Evolutionary conservation across 2,113 vertebrate species (phyloP).

Genomic region (Ploceus nigricollis): DNA sequence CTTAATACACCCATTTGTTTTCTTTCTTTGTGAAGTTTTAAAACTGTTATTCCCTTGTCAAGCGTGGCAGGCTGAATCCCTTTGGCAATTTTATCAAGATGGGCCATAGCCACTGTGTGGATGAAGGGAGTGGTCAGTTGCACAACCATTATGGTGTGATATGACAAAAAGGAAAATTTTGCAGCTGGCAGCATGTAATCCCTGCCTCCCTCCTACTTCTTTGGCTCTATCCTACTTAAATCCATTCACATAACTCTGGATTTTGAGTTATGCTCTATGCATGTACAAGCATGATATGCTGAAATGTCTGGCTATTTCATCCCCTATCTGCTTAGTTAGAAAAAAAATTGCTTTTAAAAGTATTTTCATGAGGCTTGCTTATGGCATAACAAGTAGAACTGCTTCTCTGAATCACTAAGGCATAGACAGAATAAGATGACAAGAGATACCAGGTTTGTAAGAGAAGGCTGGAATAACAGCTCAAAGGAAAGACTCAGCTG

Average conservation of each 20-base stretch:
- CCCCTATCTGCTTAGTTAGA: not conserved
- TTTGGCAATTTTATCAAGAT: conserved; percentile 11
- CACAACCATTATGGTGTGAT: not conserved
- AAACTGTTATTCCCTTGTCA: conserved; percentile 15
- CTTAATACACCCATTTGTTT: conserved; percentile 31
- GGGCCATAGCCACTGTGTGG: not conserved
- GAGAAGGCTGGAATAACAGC: not conserved
- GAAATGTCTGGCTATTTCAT: not conserved
- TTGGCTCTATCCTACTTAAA: not conserved
- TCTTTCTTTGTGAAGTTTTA: conserved; percentile 14
- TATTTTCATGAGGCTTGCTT: not conserved
- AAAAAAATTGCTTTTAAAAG: not conserved
- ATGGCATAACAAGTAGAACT: not conserved
- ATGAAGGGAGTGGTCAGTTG: not conserved
- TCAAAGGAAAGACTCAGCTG: not conserved
- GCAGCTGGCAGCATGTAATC: conserved; percentile 37
- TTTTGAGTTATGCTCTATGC: conserved; percentile 2
- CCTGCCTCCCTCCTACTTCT: not conserved
- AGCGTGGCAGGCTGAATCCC: not conserved
- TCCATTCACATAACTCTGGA: conserved; percentile 21
- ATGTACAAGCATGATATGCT: conserved; percentile 11
- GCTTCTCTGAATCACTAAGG: not conserved
- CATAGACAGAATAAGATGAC: not conserved
- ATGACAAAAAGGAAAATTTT: conserved; percentile 22
- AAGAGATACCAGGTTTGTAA: not conserved